These are phyloP conservation scores for Parelbella ahira DNA, from an alignment of 2,888 invertebrate species.

Conservation along the genomic window DNA sequence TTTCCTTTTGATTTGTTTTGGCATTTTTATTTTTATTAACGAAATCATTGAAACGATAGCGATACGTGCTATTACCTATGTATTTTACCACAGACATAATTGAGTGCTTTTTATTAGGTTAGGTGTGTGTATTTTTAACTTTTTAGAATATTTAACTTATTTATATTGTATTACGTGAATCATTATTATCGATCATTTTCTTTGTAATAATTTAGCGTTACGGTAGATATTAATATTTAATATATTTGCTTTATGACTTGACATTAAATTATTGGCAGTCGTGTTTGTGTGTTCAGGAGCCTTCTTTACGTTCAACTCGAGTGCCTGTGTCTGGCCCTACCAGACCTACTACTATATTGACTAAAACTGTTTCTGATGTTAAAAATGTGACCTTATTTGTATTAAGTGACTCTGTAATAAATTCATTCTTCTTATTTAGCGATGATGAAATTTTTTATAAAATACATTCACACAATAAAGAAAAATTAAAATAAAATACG, in stretches of 20 bases:
- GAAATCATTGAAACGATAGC: constrained; percentile 41
- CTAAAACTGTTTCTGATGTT: constrained; percentile 52
- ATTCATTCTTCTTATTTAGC: constrained; percentile 53
- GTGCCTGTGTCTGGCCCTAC: constrained; percentile 63
- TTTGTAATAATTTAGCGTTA: constrained; percentile 79
- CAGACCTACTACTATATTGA: constrained; percentile 36
- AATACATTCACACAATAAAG: constrained; percentile 62
- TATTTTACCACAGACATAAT: constrained; percentile 55
- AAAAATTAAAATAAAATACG: constrained; percentile 50
- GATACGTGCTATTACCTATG: constrained; percentile 36
- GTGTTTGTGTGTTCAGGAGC: constrained; percentile 64
- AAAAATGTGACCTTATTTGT: constrained; percentile 58
- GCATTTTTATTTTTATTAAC: constrained; percentile 48
- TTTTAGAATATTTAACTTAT: constrained; percentile 81
- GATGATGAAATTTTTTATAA: constrained; percentile 64
- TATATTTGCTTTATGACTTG: constrained; percentile 75
- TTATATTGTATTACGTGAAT: constrained; percentile 78
- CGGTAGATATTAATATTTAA: constrained; percentile 76
- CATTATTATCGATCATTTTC: constrained; percentile 74
- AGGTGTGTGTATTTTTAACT: constrained; percentile 79
- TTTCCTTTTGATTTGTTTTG: constrained; percentile 60
- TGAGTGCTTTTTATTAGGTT: constrained; percentile 79
- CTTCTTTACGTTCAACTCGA: constrained; percentile 68
- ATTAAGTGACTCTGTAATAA: constrained; percentile 41
- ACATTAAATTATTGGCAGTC: constrained; percentile 72